Base-by-base conservation (phyloP, 2,113 vertebrate genomes). In the Sinocyclocheilus grahami region DNA sequence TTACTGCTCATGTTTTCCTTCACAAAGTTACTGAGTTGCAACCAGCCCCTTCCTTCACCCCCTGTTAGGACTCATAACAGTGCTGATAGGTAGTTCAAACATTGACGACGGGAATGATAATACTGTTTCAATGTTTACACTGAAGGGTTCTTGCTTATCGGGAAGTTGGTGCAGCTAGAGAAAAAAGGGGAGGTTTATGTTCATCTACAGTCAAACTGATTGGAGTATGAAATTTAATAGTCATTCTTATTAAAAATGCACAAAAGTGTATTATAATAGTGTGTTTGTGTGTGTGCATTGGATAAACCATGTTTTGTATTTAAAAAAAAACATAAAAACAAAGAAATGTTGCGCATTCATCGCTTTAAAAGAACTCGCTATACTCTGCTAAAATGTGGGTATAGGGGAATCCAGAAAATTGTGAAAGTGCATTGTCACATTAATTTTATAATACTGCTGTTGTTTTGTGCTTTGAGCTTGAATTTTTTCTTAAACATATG, bases 81-180 rank as follows among this genome's bases (percentile, higher is more conserved):
- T 16, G 33, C 58, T 80, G 78, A 63, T 62, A 80, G 78, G 78
- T 80, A 80, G 33, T 62, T 58, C 58, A 80, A 80, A 80, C 78
- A 62, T 24, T 80, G 78, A 22, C 1, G 7, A 3, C 14, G 12
- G 78, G 33, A 80, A 80, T 62, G 78, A 60, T 78, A 60, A 78
- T 39, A 60, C 30, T 11, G 5, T 78, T 55, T 78, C 16, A 37
- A 1, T 78, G 76, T 78, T 55, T 78, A 78, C 51, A 55, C 18
- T 58, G 20, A 78, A 60, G 10, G 51, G 51, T 58, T 12, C 51
- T 37, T 0, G 76, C 76, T 78, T 58, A 78, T 78, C 10, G 1
- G 18, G 53, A 58, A 58, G 77, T 37, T 58, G 58, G 58, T 60
- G 18, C 0, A 37, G 51, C 76, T 42, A 72, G 69, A 72, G 33